A percentile compares a stretch with the other conserved stretches of the same genome.
Evolutionary conservation across 64 coral and sea anemone genomes (phyloP).

Genomic region (Montipora efflorescens): DNA sequence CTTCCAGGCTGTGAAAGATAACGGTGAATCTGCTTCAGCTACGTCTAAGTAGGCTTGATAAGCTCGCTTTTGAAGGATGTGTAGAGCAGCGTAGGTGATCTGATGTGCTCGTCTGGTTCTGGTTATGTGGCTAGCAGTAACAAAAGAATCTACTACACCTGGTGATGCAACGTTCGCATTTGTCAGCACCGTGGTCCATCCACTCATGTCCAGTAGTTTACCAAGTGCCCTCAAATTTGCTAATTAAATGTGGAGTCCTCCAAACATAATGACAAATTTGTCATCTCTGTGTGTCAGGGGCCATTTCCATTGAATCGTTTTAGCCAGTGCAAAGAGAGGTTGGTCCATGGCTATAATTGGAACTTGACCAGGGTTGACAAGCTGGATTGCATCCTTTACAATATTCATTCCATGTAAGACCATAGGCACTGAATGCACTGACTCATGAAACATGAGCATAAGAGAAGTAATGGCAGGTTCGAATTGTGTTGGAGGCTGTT

Average conservation of each 20-base stretch:
- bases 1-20: constrained; percentile 9
- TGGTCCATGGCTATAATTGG: constrained; percentile 13
- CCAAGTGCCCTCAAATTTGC: constrained; percentile 26
- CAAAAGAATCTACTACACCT: constrained; percentile 21
- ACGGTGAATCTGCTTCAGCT: neutral
- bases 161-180: constrained; percentile 27
- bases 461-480: constrained; percentile 28
- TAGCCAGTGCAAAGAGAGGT: constrained; percentile 12
- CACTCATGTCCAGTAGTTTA: constrained; percentile 13
- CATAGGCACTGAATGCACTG: neutral
- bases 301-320: constrained; percentile 8
- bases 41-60: neutral
- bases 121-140: constrained; percentile 16
- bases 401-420: constrained; percentile 6
- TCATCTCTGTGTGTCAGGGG: constrained; percentile 13
- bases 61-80: neutral
- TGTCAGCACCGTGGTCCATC: constrained; percentile 1
- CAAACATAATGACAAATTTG: neutral
- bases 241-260: neutral
- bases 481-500: constrained; percentile 1
- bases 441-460: constrained; percentile 10
- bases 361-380: neutral
- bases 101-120: constrained; percentile 40
- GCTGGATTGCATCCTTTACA: constrained; percentile 16
- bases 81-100: constrained; percentile 31